Percentiles rank a stretch among this genome's conserved stretches.
These are phyloP conservation scores for Philonicus albiceps DNA, from an alignment of 2,888 invertebrate genomes.

Conservation along the genomic window DNA sequence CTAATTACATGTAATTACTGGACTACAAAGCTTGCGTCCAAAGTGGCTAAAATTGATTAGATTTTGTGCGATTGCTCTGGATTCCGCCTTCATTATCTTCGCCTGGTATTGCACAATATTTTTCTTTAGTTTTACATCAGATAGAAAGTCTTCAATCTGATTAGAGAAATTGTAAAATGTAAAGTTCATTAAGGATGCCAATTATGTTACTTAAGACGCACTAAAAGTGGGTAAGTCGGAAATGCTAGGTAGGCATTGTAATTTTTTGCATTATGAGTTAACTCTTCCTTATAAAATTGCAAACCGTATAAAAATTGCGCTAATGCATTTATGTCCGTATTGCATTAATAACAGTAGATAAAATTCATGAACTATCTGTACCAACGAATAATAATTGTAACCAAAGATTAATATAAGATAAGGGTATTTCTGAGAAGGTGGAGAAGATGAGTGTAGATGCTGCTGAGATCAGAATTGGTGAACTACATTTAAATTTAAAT, in stretches of 20 bases:
- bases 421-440: too few relatives aligned
- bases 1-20: not conserved
- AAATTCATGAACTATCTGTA: not conserved
- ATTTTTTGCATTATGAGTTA: not conserved
- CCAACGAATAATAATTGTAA: too few relatives aligned
- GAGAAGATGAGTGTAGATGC: too few relatives aligned
- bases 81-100: not conserved
- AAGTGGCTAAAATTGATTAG: not conserved
- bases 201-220: not conserved
- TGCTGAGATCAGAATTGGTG: too few relatives aligned
- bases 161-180: not conserved
- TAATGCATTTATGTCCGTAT: not conserved
- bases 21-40: not conserved
- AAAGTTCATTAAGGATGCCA: not conserved
- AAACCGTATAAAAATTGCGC: not conserved
- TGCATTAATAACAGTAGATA: not conserved
- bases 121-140: not conserved
- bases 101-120: not conserved
- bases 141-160: not conserved
- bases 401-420: too few relatives aligned
- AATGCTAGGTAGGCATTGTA: not conserved
- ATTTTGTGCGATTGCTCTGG: not conserved
- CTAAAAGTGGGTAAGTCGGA: not conserved
- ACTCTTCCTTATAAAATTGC: not conserved
- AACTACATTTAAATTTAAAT: too few relatives aligned